phyloP scores from a whole-genome alignment of 1,140 invertebrate genomes.

The Zaprionus tsacasi region DNA sequence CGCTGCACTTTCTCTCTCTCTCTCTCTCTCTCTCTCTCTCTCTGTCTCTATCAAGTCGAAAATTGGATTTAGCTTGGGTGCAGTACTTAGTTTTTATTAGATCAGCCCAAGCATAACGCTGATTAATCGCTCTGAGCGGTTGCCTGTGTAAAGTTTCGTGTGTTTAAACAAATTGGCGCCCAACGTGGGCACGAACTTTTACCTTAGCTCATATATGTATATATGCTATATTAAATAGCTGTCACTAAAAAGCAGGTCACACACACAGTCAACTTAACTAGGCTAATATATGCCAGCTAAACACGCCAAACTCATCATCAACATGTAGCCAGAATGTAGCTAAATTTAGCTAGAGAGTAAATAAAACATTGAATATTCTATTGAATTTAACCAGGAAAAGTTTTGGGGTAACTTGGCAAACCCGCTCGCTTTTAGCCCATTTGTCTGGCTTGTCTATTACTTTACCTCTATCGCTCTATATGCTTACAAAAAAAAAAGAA shows the following conservation, averaged over 20 bases:
- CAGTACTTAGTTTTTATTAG: neutral
- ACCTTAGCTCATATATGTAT: neutral
- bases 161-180: neutral
- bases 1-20: neutral
- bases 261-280: neutral
- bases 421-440: neutral
- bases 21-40: neutral
- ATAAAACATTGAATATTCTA: slow-evolving; percentile 1
- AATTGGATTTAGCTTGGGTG: neutral
- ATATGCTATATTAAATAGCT: neutral
- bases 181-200: neutral
- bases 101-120: neutral
- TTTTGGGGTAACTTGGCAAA: neutral
- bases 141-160: neutral
- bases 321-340: neutral
- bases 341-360: neutral
- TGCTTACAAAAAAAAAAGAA: neutral
- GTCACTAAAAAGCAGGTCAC: slow-evolving; percentile 4
- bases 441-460: slow-evolving; percentile 8
- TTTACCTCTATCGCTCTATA: slow-evolving; percentile 12
- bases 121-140: neutral
- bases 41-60: neutral
- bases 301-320: slow-evolving; percentile 5
- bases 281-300: neutral
- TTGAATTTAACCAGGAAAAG: slow-evolving; percentile 2